These are phyloP conservation scores for Daboia siamensis DNA, from an alignment of 2,113 vertebrate genomes.

Conservation along the genomic window DNA sequence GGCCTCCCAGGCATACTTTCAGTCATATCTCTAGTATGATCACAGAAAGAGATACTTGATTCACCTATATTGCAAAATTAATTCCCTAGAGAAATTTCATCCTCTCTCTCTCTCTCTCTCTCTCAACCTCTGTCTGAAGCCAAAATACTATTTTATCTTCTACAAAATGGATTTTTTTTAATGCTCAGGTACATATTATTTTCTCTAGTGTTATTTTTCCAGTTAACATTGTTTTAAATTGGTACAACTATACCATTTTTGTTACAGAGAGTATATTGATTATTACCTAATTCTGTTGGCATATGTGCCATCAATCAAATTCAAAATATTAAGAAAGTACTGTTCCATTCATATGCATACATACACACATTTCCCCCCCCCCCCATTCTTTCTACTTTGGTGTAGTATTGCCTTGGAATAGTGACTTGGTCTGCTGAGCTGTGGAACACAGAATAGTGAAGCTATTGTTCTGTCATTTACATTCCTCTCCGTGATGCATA, in stretches of 20 bases:
- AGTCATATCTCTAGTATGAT: not conserved
- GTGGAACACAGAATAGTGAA: not conserved
- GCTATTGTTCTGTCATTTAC: not conserved
- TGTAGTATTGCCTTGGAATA: not conserved
- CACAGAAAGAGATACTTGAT: not conserved
- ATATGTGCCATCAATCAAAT: not conserved
- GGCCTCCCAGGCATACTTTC: not conserved
- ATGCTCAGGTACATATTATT: not conserved
- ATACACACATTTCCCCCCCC: not conserved
- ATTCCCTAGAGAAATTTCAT: not conserved
- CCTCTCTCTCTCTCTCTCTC: no score
- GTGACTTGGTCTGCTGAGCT: not conserved
- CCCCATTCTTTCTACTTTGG: not conserved
- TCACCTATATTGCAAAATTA: not conserved
- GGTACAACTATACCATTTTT: not conserved
- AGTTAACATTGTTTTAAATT: not conserved
- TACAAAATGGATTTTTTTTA: not conserved
- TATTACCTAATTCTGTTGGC: not conserved
- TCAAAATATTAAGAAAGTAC: not conserved
- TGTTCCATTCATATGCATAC: not conserved
- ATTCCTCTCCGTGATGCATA: not conserved
- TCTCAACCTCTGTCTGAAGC: not conserved
- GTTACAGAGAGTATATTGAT: not conserved
- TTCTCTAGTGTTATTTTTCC: not conserved
- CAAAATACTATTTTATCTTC: not conserved